A percentile compares a stretch with the other conserved stretches of the same genome.
phyloP scores from a whole-genome alignment of 1,140 invertebrate genomes.

The Hylyphantes graminicola region DNA sequence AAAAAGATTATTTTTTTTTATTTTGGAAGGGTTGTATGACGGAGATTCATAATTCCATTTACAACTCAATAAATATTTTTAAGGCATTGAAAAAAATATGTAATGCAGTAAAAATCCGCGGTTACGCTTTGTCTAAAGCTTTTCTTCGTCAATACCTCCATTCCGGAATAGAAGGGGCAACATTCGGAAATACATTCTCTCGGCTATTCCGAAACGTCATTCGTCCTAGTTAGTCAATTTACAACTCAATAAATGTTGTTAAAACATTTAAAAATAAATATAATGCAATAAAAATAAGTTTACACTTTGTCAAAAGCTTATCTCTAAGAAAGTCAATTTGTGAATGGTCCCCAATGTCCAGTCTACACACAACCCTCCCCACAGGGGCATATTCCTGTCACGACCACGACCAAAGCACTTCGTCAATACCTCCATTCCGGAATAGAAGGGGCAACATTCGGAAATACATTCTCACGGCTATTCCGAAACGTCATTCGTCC shows the following conservation, averaged over 20 bases:
- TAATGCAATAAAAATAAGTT: too few relatives aligned
- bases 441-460: constrained; percentile 6
- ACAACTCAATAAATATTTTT: too few relatives aligned
- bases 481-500: constrained; percentile 25
- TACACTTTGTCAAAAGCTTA: too few relatives aligned
- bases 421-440: constrained; percentile 36
- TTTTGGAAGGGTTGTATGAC: too few relatives aligned
- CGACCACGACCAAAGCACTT: constrained; percentile 14
- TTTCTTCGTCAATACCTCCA: constrained; percentile 39
- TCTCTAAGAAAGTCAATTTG: not conserved
- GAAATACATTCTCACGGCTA: constrained; percentile 33
- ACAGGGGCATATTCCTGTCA: constrained; percentile 15
- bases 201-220: constrained; percentile 29
- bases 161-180: not conserved
- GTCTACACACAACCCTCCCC: not conserved
- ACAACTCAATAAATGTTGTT: too few relatives aligned
- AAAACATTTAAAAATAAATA: too few relatives aligned
- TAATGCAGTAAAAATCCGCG: too few relatives aligned
- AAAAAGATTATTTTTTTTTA: too few relatives aligned
- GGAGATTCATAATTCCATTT: too few relatives aligned
- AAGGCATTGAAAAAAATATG: too few relatives aligned
- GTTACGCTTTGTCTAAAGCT: too few relatives aligned
- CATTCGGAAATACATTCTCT: constrained; percentile 35
- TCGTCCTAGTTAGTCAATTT: constrained; percentile 28
- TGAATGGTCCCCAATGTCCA: constrained; percentile 14